phyloP scores from a whole-genome alignment of 2,888 invertebrate genomes.

The Lottia scabra region DNA sequence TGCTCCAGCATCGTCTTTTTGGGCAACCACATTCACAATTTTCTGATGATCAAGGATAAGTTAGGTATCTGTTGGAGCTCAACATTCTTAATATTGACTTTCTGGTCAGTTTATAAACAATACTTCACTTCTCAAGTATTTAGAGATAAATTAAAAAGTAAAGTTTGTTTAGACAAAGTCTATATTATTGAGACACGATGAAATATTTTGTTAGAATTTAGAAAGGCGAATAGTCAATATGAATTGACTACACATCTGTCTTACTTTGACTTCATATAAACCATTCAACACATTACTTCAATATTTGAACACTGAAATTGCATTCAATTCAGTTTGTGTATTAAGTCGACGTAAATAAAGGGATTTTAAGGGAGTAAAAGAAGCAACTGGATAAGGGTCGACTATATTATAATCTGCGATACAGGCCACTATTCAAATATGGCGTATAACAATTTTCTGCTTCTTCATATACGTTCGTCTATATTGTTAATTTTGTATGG shows the following conservation, averaged over 20 bases:
- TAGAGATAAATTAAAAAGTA: not conserved
- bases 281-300: not conserved
- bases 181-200: not conserved
- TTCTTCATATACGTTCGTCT: not conserved
- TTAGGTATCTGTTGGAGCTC: too few relatives aligned
- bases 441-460: not conserved
- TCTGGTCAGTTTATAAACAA: too few relatives aligned
- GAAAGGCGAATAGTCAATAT: constrained; percentile 5
- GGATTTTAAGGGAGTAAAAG: not conserved
- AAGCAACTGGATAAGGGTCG: not conserved
- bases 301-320: constrained; percentile 4
- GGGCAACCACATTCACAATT: too few relatives aligned
- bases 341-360: constrained; percentile 1
- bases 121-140: too few relatives aligned
- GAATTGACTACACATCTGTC: constrained; percentile 3
- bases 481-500: not conserved
- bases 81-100: too few relatives aligned
- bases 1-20: too few relatives aligned
- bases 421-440: not conserved
- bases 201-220: constrained; percentile 1
- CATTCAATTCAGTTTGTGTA: constrained; percentile 3
- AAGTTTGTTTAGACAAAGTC: not conserved
- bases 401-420: not conserved
- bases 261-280: not conserved
- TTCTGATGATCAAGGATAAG: too few relatives aligned